phyloP scores from a whole-genome alignment of 2,113 vertebrate species.

The Ceyx margarethae region DNA sequence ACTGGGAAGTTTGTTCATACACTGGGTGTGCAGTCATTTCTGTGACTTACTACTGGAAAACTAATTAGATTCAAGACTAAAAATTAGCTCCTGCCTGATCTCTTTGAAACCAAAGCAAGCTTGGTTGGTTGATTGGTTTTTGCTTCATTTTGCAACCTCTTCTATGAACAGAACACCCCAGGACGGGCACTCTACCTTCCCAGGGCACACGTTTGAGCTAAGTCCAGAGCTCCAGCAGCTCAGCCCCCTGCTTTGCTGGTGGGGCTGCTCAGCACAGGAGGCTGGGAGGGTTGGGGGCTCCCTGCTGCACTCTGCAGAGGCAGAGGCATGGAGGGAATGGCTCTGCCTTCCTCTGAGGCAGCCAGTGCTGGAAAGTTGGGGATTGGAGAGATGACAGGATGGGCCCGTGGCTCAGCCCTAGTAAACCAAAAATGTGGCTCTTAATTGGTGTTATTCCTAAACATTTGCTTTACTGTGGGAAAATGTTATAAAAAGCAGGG shows the following conservation, averaged over 20 bases:
- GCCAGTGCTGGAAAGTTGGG: neutral
- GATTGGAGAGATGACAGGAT: neutral
- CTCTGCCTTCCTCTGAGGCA: neutral
- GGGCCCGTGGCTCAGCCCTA: neutral
- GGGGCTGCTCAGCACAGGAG: rapidly evolving
- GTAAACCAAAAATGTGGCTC: neutral
- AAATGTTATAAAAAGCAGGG: constrained; percentile 47
- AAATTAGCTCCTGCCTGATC: neutral
- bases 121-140: neutral
- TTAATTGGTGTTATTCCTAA: constrained; percentile 19
- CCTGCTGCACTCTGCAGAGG: neutral
- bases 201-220: neutral
- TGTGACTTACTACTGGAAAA: neutral
- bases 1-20: neutral
- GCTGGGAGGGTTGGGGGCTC: neutral
- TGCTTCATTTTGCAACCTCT: neutral
- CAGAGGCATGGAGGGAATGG: neutral
- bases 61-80: neutral
- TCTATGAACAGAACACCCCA: neutral
- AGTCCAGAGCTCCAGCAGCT: neutral
- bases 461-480: constrained; percentile 41
- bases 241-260: rapidly evolving
- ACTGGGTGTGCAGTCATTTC: neutral
- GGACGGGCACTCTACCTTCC: neutral
- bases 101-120: neutral